Conservation (phyloP, 1,140 invertebrate genomes). For the Nomia melanderi region DNA sequence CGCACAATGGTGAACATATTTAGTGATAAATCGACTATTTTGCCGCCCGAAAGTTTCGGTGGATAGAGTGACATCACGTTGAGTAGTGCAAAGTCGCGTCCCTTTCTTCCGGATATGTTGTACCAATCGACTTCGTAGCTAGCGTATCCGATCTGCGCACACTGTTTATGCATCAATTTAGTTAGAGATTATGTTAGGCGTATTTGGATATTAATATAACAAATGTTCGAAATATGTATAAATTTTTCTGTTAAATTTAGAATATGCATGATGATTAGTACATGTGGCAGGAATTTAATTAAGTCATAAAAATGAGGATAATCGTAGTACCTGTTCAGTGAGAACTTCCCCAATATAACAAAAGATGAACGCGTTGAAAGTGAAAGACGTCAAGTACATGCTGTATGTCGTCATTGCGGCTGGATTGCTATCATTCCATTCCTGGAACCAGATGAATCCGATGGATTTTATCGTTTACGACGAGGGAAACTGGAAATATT, state of each 20-base stretch:
- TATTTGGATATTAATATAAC: too few relatives aligned
- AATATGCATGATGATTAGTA: too few relatives aligned
- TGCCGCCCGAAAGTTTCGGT: slow-evolving; percentile 48
- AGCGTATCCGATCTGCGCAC: slow-evolving; percentile 39
- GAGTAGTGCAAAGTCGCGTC: slow-evolving; percentile 31
- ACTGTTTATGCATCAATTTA: slow-evolving; percentile 7
- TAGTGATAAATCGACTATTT: too few relatives aligned
- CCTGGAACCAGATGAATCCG: slow-evolving; percentile 20
- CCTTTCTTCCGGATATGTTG: slow-evolving; percentile 26
- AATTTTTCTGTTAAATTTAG: too few relatives aligned
- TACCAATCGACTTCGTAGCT: slow-evolving; percentile 51
- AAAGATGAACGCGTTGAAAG: slow-evolving; percentile 64
- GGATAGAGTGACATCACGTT: slow-evolving; percentile 47
- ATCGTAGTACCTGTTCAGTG: slow-evolving; percentile 56
- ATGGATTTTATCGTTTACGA: too few relatives aligned
- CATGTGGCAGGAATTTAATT: too few relatives aligned
- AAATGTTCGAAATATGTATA: too few relatives aligned
- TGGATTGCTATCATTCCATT: slow-evolving; percentile 48
- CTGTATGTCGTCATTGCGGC: slow-evolving; percentile 33
- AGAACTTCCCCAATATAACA: slow-evolving; percentile 66
- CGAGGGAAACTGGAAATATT: too few relatives aligned
- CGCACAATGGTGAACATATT: too few relatives aligned
- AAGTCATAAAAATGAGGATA: too few relatives aligned
- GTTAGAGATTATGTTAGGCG: too few relatives aligned
- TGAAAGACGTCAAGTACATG: slow-evolving; percentile 53